A percentile compares a stretch with the other conserved stretches of the same genome.
These are phyloP conservation scores for Sinocyclocheilus maitianheensis DNA, from an alignment of 2,113 vertebrate genomes.

Conservation along the genomic window DNA sequence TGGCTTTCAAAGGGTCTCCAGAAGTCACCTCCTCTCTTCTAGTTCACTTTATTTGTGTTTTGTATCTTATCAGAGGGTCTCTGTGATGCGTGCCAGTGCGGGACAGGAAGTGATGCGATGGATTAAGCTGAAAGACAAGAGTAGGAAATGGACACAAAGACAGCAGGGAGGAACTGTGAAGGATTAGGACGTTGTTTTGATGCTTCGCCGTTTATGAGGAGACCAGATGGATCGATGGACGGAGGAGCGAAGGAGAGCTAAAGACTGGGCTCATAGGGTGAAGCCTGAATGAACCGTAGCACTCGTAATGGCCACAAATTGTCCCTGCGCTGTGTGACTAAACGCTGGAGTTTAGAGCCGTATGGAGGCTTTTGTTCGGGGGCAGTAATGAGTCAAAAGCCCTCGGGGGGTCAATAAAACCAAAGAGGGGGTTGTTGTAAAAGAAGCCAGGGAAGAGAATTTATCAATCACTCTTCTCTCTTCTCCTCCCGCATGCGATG, in stretches of 20 bases:
- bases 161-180: constrained; percentile 49
- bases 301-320: constrained; percentile 49
- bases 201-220: constrained; percentile 49
- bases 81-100: constrained; percentile 32
- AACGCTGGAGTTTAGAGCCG: constrained; percentile 49
- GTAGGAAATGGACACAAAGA: constrained; percentile 49
- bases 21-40: constrained; percentile 53
- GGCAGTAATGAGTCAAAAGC: constrained; percentile 58
- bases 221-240: constrained; percentile 39
- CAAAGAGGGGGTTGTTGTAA: constrained; percentile 45
- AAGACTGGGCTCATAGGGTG: constrained; percentile 39
- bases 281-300: constrained; percentile 39
- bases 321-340: constrained; percentile 52
- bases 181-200: constrained; percentile 60
- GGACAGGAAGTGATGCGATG: constrained; percentile 58
- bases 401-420: constrained; percentile 57
- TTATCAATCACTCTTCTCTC: constrained; percentile 59
- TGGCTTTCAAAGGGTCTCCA: constrained; percentile 48
- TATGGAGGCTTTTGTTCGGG: constrained; percentile 46
- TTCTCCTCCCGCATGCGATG: constrained; percentile 43
- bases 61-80: constrained; percentile 26
- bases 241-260: constrained; percentile 35
- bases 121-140: constrained; percentile 51
- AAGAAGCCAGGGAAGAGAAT: constrained; percentile 52
- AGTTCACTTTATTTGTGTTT: constrained; percentile 16